Conservation (phyloP, 2,797 vertebrate species). For the Mormyrus proboscirostris region DNA sequence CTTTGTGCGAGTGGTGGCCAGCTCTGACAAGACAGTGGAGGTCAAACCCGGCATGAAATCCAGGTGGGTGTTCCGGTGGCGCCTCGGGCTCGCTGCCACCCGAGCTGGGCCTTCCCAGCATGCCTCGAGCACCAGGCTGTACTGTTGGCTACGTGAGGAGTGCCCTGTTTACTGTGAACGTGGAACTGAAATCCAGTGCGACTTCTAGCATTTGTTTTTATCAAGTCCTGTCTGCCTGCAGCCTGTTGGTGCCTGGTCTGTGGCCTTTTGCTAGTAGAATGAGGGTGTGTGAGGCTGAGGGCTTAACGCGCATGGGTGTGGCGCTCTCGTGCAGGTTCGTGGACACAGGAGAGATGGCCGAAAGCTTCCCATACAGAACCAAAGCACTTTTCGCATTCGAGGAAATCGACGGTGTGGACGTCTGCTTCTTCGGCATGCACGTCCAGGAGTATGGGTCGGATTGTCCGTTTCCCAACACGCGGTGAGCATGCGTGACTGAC, state of each 20-base stretch:
- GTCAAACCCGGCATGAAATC: conserved; percentile 98
- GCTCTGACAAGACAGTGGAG: conserved; percentile 95
- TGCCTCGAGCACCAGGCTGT: not conserved
- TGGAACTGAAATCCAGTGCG: not conserved
- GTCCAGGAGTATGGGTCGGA: conserved; percentile 97
- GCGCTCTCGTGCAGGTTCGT: conserved; percentile 72
- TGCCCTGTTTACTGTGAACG: not conserved
- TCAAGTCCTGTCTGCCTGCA: not conserved
- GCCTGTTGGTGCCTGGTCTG: not conserved
- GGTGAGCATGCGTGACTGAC: conserved; percentile 53
- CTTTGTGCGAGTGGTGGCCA: conserved; percentile 94
- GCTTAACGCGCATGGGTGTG: not conserved
- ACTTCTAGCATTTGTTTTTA: not conserved
- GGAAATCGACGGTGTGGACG: conserved; percentile 94
- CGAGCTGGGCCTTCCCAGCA: not conserved
- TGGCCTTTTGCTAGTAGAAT: not conserved
- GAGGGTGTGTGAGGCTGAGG: not conserved
- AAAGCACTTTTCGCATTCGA: conserved; percentile 99
- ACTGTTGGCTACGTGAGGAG: not conserved
- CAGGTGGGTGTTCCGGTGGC: conserved; percentile 60
- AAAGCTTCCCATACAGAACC: conserved; percentile 94
- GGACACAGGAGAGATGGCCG: conserved; percentile 90
- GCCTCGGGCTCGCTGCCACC: too few species aligned
- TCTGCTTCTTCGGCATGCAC: conserved; percentile 99
- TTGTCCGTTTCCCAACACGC: conserved; percentile 87